Evolutionary conservation across 2,888 invertebrate genomes (phyloP), one percentile per base, ranked within the genome.

Genomic region (Drosophila conformis): DNA sequence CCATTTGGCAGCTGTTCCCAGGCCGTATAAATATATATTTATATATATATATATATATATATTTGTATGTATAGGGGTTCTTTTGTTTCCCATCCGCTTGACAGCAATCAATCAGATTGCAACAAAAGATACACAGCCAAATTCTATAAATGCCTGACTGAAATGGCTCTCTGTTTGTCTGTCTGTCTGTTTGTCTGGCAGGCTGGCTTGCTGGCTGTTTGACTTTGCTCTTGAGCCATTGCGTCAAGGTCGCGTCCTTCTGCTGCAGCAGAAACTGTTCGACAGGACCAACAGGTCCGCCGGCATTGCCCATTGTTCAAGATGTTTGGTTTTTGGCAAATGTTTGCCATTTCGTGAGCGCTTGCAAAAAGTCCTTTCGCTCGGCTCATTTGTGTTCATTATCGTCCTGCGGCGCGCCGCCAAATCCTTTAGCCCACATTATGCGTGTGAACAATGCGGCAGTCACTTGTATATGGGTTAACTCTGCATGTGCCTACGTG

Each of bases 391-490:
- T 85, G 90, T 85, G 85, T 85, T 88, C 87, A 89, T 90, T 91
- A 89, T 78, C 80, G 87, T 82, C 87, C 90, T 89, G 88, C 81
- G 84, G 79, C 76, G 89, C 84, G 87, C 84, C 89, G 80, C 76
- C 90, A 87, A 74, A 86, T 88, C 83, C 80, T 78, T 69, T 73
- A 84, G 83, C 89, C 91, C 87, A 90, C 80, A 81, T 87, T 80
- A 82, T 91, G 91, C 91, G 92, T 92, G 92, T 79, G 89, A 91
- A 91, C 84, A 91, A 89, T 91, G 90, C 69, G 91, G 86, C 85
- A 85, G 65, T 90, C 81, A 87, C 87, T 89, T 90, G 84, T 81
- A 64, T 58, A 70, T 76, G 73, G 75, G 58, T 63, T 67, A 60
- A 49, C 73, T 64, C 78, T 61, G 60, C 85, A 89, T 84, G 89